Conservation (phyloP, 2,113 vertebrate genomes). For the Brachyhypopomus occidentalis region DNA sequence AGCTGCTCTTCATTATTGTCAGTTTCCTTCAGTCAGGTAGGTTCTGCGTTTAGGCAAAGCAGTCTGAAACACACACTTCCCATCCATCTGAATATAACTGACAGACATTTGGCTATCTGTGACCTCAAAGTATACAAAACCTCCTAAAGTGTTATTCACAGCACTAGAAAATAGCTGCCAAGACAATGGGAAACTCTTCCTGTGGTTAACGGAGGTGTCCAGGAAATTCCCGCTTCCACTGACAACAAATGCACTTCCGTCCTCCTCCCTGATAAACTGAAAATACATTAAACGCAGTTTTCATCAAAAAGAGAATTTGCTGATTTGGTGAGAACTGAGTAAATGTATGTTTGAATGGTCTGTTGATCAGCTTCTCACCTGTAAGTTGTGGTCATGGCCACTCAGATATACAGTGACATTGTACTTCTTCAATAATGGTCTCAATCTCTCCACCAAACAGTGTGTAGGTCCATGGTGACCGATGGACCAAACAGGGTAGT, state of each 20-base stretch:
- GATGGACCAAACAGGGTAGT: conserved; percentile 75
- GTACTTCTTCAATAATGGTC: conserved; percentile 70
- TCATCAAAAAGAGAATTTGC: background rate
- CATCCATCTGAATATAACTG: conserved; percentile 64
- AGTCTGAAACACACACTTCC: conserved; percentile 67
- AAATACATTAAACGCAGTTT: conserved; percentile 12
- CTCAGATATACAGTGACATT: conserved; percentile 65
- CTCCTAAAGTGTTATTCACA: conserved; percentile 63
- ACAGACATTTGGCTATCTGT: conserved; percentile 57
- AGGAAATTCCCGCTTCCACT: conserved; percentile 66
- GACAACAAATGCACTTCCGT: conserved; percentile 65
- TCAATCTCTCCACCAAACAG: conserved; percentile 66
- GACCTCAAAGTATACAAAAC: conserved; percentile 66
- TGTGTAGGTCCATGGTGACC: conserved; percentile 70
- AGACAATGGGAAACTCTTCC: conserved; percentile 54
- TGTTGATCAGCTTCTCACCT: conserved; percentile 55
- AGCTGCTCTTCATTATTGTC: background rate
- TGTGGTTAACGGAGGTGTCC: conserved; percentile 54
- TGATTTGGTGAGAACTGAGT: background rate
- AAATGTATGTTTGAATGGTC: background rate
- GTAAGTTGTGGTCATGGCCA: conserved; percentile 71
- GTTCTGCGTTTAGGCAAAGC: conserved; percentile 53
- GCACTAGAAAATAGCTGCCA: conserved; percentile 73
- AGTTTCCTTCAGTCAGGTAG: background rate
- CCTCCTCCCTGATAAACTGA: conserved; percentile 71